Conservation (phyloP, 2,113 vertebrate genomes). For the Leuciscus idus region DNA sequence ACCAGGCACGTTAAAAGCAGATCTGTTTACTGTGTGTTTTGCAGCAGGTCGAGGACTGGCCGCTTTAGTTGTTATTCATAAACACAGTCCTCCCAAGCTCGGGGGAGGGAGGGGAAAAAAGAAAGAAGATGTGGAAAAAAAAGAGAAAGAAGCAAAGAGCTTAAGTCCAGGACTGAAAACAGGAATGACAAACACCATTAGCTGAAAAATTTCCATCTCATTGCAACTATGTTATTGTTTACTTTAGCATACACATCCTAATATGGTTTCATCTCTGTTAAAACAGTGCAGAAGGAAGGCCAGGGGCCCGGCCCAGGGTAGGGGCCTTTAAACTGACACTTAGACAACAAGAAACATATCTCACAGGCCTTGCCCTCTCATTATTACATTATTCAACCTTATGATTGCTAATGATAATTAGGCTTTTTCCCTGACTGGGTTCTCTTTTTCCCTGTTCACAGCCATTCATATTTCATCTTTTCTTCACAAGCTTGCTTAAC, state of each 20-base stretch:
- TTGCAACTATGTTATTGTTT: constrained; percentile 99
- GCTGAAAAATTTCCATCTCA: constrained; percentile 89
- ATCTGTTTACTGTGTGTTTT: constrained; percentile 71
- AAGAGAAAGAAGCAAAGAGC: constrained; percentile 49
- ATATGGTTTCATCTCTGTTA: constrained; percentile 94
- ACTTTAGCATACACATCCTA: constrained; percentile 95
- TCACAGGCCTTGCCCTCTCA: constrained; percentile 81
- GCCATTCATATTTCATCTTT: constrained; percentile 2
- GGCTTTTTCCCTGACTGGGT: constrained; percentile 56
- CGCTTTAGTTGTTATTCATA: constrained; percentile 72
- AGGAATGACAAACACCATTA: constrained; percentile 89
- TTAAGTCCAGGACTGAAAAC: constrained; percentile 76
- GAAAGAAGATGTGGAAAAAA: constrained; percentile 63
- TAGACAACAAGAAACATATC: constrained; percentile 94
- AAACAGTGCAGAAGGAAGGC: constrained; percentile 74
- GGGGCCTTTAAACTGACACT: constrained; percentile 84
- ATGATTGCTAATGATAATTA: constrained; percentile 64
- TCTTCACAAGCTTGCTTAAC: not conserved
- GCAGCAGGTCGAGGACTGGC: constrained; percentile 75
- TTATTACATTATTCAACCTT: constrained; percentile 75
- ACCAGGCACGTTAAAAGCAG: constrained; percentile 65
- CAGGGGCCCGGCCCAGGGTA: constrained; percentile 81
- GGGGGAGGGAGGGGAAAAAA: constrained; percentile 49
- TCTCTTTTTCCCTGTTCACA: constrained; percentile 49
- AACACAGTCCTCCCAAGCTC: constrained; percentile 66